These are phyloP conservation scores for Aromia moschata DNA, from an alignment of 2,888 invertebrate species.

Conservation along the genomic window DNA sequence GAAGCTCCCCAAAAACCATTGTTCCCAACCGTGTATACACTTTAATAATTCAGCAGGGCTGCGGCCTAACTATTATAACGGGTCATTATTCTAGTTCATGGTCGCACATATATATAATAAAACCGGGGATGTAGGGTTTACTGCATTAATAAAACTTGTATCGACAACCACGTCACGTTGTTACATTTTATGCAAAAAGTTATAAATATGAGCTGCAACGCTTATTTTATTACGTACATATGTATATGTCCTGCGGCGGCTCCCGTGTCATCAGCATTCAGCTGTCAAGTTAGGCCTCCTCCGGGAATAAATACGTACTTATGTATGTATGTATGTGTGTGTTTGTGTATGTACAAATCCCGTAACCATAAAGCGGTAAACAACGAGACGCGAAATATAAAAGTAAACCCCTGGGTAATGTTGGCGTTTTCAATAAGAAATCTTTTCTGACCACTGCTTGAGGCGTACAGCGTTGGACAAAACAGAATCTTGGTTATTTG, in stretches of 20 bases:
- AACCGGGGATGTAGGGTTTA: conserved; percentile 10
- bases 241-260: background rate
- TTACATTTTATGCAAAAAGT: conserved; percentile 20
- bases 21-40: too few relatives aligned
- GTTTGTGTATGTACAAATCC: conserved; percentile 4
- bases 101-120: conserved; percentile 13
- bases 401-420: background rate
- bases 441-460: background rate
- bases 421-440: conserved; percentile 2
- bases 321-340: background rate
- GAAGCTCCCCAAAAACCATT: too few relatives aligned
- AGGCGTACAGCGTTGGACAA: too few relatives aligned
- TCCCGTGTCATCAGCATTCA: conserved; percentile 4
- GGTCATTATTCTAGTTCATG: too few relatives aligned
- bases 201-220: conserved; percentile 3
- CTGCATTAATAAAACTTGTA: conserved; percentile 20
- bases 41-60: too few relatives aligned
- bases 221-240: too few relatives aligned
- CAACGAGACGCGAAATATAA: conserved; percentile 2
- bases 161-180: background rate
- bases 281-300: conserved; percentile 1
- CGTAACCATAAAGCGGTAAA: conserved; percentile 4
- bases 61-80: too few relatives aligned
- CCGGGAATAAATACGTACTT: conserved; percentile 5
- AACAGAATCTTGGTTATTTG: too few relatives aligned